phyloP scores from a whole-genome alignment of 2,797 vertebrate species.

The Xiphorhynchus erythropygius region DNA sequence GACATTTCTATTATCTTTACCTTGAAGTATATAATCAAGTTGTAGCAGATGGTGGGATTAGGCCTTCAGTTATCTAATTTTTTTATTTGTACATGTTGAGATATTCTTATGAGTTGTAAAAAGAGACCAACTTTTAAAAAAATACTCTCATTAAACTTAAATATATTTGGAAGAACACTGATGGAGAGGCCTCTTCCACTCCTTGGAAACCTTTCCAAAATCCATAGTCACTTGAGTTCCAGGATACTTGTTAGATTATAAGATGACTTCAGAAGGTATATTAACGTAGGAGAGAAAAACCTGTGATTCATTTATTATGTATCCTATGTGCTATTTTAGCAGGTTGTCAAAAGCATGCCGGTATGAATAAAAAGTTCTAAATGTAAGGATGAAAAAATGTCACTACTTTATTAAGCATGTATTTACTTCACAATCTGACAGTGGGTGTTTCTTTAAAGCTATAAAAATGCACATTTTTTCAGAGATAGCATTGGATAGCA shows the following conservation, averaged over 20 bases:
- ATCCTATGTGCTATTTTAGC: neutral
- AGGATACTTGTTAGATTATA: neutral
- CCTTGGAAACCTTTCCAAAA: neutral
- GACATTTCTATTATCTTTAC: neutral
- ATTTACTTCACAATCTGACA: neutral
- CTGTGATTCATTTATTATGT: neutral
- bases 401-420: neutral
- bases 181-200: neutral
- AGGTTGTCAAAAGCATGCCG: neutral
- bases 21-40: neutral
- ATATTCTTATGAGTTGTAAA: neutral
- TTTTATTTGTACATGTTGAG: neutral
- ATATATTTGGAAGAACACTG: neutral
- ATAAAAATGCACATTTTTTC: neutral
- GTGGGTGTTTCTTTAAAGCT: neutral
- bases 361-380: conserved; percentile 11
- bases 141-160: neutral
- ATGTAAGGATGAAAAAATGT: conserved; percentile 2
- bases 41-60: neutral
- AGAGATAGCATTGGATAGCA: neutral
- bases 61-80: neutral
- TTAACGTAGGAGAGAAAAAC: neutral
- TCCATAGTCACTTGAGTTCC: neutral
- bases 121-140: neutral
- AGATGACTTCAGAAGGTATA: neutral